Base-by-base conservation (phyloP, 2,888 invertebrate species). In the Coenonympha arcania region DNA sequence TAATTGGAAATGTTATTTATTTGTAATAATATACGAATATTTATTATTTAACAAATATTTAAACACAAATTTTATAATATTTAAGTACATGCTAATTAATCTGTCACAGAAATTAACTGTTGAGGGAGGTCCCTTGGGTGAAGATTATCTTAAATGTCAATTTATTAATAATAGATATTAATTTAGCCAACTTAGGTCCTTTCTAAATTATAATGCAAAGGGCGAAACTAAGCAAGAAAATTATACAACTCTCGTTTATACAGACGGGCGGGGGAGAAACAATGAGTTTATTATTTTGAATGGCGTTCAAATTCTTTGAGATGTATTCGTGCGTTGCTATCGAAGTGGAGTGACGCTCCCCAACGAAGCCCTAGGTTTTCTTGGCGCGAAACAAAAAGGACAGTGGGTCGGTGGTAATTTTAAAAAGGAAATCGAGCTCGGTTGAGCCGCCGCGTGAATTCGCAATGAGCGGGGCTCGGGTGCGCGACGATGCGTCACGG, bases 351-450 rank as follows among this genome's bases (percentile, higher is more conserved):
- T 64, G 68, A 64, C 68, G 60, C 65, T 68, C 76, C 76, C 73
- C 65, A 53, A 55, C 59, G 56, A 58, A 57, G 61, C 61, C 64
- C 65, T 71, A 74, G 70, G 64, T 68, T 69, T 64, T 68, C 68
- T 67, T 64, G 56, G 57, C 61, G 66, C 74, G 74, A 83, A 83
- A 83, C 83, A 85, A 84, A 80, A 79, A 81, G 72, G 71, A 83
- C 77, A 74, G 72, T 79, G 78, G 79, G 69, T 80, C 79, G 79
- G 78, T 66, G 83, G 82, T 85, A 85, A 85, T 85, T 85, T 81
- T 71, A 82, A 85, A 83, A 80, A 83, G 84, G 79, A 82, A 83
- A 84, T 83, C 79, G 81, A 81, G 77, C 73, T 72, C 67, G 62
- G 65, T 62, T 58, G 68, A 66, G 65, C 69, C 76, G 77, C 71